phyloP scores from a whole-genome alignment of 64 coral and sea anemone genomes.

The Trachythela sp. region DNA sequence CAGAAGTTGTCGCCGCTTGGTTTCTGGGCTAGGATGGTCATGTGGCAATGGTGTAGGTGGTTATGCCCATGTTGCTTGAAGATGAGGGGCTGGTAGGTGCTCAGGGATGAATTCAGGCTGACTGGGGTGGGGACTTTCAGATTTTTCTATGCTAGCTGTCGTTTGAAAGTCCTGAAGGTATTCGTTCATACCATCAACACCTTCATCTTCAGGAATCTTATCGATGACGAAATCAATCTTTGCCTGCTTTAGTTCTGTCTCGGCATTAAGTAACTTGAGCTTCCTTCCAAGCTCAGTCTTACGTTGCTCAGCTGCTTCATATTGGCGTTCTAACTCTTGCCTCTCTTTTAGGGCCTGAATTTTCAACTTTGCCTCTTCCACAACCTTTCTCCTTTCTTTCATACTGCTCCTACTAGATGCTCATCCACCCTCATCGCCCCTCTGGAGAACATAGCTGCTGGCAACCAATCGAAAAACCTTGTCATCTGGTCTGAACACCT shows the following conservation, averaged over 20 bases:
- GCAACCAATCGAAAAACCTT: too few relatives aligned
- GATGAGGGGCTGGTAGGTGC: too few relatives aligned
- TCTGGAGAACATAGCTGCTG: too few relatives aligned
- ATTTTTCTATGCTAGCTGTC: background rate
- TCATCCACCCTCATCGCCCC: too few relatives aligned
- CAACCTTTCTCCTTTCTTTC: slow-evolving; percentile 4
- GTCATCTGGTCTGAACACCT: too few relatives aligned
- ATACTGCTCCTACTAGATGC: slow-evolving; percentile 28
- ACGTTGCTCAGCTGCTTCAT: background rate
- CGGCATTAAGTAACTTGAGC: background rate
- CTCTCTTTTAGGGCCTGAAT: slow-evolving; percentile 42
- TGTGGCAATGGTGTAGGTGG: too few relatives aligned
- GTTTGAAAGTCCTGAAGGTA: background rate
- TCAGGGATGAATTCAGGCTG: background rate
- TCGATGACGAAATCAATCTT: slow-evolving; percentile 22
- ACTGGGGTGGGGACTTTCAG: background rate
- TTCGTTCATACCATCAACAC: slow-evolving; percentile 13
- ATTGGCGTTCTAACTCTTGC: slow-evolving; percentile 39
- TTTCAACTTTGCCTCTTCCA: slow-evolving; percentile 37
- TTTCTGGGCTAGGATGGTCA: too few relatives aligned
- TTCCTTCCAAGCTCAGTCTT: slow-evolving; percentile 40
- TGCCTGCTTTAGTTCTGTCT: slow-evolving; percentile 18
- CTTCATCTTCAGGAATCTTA: background rate
- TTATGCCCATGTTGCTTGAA: background rate
- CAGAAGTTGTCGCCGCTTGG: too few relatives aligned